Evolutionary conservation across 2,797 vertebrate species (phyloP), one percentile per base, ranked within the genome.

Genomic region (Arrhamphus sclerolepis): DNA sequence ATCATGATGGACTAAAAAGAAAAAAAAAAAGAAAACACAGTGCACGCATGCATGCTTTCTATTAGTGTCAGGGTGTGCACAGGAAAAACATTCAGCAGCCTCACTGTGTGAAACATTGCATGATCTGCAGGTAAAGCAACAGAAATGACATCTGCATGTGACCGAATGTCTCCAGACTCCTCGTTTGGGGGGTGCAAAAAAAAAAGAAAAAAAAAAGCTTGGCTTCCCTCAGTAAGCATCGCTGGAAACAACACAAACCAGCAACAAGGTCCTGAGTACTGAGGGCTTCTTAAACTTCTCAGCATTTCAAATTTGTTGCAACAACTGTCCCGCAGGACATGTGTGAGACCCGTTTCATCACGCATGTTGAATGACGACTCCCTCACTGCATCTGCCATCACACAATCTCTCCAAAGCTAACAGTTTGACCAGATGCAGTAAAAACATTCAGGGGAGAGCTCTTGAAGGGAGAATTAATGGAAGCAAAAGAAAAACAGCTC

Each of bases 391-490:
- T 77, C 65, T 68, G 73, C 78, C 83, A 78, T 89, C 83, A 88
- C 85, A 88, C 85, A 84, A 75, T 82, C 75, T 85, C 72, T 79
- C 69, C 56, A 87, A 83, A 86, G 78, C 76, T 75, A 84, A 88
- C 83, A 81, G 81, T 82, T 82, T 84, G 80, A 85, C 80, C 81
- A 89, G 86, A 85, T 76, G 75, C 51, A 77, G 78, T 80, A 75
- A 79, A 87, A 90, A 87, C 82, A 83, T 81, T 78, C 10, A n/a
- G 26, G 75, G 74, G 78, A 54, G 67, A 85, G 74, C 83, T 88
- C 76, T 87, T 75, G 84, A 82, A 82, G 79, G 70, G 85, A 80
- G 79, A 89, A 90, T 86, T 80, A 87, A 89, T 85, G 85, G 81
- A 73, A 84, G 80, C 72, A 70, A 75, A 83, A 86, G 83, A 88